phyloP scores from a whole-genome alignment of 2,888 invertebrate species.

The Pseudococcus longispinus region DNA sequence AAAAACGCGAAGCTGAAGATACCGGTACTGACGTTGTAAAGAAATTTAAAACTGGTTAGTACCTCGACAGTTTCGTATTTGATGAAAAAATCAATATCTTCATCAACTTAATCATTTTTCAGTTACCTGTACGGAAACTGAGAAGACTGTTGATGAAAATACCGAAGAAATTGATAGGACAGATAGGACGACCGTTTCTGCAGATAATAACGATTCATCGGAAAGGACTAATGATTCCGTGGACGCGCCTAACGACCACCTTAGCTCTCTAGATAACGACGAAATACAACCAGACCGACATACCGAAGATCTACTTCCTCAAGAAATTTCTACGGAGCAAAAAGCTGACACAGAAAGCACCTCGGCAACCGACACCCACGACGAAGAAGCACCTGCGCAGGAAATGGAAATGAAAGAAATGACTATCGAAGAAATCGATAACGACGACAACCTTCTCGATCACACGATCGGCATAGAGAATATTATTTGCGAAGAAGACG shows the following conservation, averaged over 20 bases:
- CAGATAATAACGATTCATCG: background rate
- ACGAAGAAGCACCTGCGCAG: background rate
- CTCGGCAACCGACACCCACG: background rate
- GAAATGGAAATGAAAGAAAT: background rate
- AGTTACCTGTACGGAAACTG: background rate
- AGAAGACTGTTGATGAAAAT: background rate
- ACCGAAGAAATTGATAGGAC: background rate
- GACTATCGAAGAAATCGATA: background rate
- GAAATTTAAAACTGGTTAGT: constrained; percentile 44
- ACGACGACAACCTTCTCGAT: constrained; percentile 14
- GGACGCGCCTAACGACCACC: background rate
- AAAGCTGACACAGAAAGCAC: background rate
- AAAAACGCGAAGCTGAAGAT: constrained; percentile 60
- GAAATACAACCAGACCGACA: background rate
- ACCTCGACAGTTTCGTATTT: background rate
- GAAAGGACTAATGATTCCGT: background rate
- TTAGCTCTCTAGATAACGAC: background rate
- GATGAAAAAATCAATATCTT: background rate
- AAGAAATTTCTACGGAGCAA: background rate
- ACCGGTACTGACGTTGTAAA: constrained; percentile 32
- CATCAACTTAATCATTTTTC: background rate
- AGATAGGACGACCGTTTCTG: background rate
- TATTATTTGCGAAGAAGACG: constrained; percentile 60
- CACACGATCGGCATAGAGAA: constrained; percentile 36
- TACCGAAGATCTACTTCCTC: background rate